These are phyloP conservation scores for Chaenodraco wilsoni DNA, from an alignment of 2,797 vertebrate genomes.

Conservation along the genomic window DNA sequence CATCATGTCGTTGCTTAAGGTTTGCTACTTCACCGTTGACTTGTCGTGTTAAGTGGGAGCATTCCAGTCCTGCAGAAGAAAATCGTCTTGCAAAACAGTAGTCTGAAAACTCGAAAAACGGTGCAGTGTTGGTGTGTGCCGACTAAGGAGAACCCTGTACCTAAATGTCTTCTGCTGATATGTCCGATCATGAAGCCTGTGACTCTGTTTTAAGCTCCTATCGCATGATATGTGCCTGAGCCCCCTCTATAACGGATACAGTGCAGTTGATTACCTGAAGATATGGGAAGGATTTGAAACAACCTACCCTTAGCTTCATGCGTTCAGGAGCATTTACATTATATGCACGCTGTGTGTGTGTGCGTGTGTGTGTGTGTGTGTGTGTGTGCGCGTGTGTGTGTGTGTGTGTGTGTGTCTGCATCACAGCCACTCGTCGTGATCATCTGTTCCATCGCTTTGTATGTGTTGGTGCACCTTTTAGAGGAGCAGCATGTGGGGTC, in stretches of 20 bases:
- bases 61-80: conserved; percentile 67
- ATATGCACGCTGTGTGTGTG: conserved; percentile 43
- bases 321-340: conserved; percentile 52
- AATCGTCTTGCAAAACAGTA: conserved; percentile 52
- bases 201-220: conserved; percentile 66
- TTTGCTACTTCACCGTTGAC: conserved; percentile 61
- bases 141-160: conserved; percentile 52
- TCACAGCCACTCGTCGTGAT: conserved; percentile 53
- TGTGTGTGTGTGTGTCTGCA: conserved; percentile 16
- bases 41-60: conserved; percentile 63
- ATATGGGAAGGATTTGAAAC: conserved; percentile 40
- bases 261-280: conserved; percentile 61
- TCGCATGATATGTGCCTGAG: conserved; percentile 76
- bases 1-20: conserved; percentile 58
- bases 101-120: conserved; percentile 53
- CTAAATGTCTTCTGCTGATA: conserved; percentile 62
- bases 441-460: conserved; percentile 59
- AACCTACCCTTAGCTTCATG: conserved; percentile 39
- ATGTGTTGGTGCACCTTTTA: conserved; percentile 59
- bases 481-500: conserved; percentile 62
- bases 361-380: not conserved
- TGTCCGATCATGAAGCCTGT: conserved; percentile 58
- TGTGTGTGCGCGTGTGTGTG: conserved; percentile 2
- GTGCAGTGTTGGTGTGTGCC: conserved; percentile 52
- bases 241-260: conserved; percentile 49